A percentile compares a stretch with the other conserved stretches of the same genome.
Evolutionary conservation across 2,888 invertebrate species (phyloP).

Genomic region (Apeira syringaria): DNA sequence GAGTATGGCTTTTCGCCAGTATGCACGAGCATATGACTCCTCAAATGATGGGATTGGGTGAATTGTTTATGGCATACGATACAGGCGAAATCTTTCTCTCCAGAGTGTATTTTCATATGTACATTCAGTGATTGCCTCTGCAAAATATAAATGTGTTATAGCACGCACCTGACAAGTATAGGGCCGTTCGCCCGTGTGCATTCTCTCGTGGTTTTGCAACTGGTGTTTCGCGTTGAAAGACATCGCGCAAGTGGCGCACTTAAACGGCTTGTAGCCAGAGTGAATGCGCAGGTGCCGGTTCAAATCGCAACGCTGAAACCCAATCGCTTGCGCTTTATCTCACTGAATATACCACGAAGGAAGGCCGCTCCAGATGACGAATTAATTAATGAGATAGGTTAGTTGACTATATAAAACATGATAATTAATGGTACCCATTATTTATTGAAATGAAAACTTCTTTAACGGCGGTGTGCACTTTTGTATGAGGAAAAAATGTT

Average conservation of each 20-base stretch:
- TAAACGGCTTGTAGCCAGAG: constrained; percentile 79
- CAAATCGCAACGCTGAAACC: constrained; percentile 77
- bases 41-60: constrained; percentile 61
- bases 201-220: constrained; percentile 78
- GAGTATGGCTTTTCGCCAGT: constrained; percentile 59
- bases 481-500: too few relatives aligned
- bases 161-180: constrained; percentile 72
- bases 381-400: too few relatives aligned
- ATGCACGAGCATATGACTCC: constrained; percentile 59
- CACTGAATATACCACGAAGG: background rate
- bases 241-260: constrained; percentile 76
- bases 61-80: constrained; percentile 57
- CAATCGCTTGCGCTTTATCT: constrained; percentile 5
- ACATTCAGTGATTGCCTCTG: constrained; percentile 56
- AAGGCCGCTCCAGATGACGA: background rate
- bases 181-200: constrained; percentile 80
- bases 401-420: too few relatives aligned
- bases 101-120: constrained; percentile 61
- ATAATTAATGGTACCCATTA: too few relatives aligned
- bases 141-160: constrained; percentile 37
- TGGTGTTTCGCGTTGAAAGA: constrained; percentile 81
- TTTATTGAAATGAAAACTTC: too few relatives aligned
- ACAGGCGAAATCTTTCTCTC: constrained; percentile 58
- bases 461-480: too few relatives aligned
- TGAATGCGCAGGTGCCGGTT: constrained; percentile 79